phyloP scores from a whole-genome alignment of 2,113 vertebrate species.

The Phainopepla nitens region DNA sequence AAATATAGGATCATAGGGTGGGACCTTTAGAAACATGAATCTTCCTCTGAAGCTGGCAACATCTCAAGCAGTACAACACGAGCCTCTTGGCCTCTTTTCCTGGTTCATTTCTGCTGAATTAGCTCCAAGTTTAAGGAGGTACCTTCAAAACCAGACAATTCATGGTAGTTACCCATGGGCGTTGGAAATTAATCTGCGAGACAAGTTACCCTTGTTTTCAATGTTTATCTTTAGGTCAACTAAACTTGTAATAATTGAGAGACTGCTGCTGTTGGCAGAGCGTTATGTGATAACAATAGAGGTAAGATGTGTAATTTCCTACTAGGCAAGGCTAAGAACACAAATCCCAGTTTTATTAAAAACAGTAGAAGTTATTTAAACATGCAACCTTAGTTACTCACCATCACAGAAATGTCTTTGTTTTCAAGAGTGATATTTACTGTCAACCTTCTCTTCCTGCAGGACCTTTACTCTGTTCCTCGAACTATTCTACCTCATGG shows the following conservation, averaged over 20 bases:
- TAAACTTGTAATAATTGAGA: constrained; percentile 97
- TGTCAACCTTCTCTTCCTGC: neutral
- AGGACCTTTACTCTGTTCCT: constrained; percentile 97
- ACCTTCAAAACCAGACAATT: neutral
- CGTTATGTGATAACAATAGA: constrained; percentile 98
- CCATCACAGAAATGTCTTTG: neutral
- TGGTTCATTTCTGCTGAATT: neutral
- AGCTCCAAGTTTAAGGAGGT: neutral
- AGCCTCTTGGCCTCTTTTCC: neutral
- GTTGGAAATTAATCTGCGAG: neutral
- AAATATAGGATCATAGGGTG: neutral
- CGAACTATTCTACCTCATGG: constrained; percentile 99
- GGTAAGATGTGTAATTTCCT: constrained; percentile 67
- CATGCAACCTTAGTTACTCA: neutral
- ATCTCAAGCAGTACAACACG: neutral
- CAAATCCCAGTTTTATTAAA: neutral
- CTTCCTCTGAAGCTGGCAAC: neutral
- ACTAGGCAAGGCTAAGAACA: neutral
- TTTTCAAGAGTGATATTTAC: neutral
- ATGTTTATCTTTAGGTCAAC: constrained; percentile 82
- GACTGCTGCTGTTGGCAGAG: constrained; percentile 92
- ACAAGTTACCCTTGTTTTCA: constrained; percentile 19
- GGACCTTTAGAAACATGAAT: neutral
- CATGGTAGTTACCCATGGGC: neutral
- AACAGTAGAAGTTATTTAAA: neutral